phyloP scores from a whole-genome alignment of 1,140 invertebrate genomes.

The Trichonephila clavipes region DNA sequence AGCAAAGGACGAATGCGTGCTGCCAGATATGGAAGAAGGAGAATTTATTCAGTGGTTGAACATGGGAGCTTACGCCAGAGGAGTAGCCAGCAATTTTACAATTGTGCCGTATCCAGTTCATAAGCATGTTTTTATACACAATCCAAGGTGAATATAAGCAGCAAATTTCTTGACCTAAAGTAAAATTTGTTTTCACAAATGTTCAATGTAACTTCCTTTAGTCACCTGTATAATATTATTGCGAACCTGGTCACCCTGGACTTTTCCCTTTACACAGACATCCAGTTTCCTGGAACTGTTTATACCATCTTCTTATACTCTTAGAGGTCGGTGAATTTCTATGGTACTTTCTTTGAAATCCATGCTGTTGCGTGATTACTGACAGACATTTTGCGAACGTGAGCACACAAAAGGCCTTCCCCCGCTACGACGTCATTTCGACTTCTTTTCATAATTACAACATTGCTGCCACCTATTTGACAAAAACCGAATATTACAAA shows the following conservation, averaged over 20 bases:
- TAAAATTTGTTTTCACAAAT: not conserved
- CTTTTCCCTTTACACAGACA: no score
- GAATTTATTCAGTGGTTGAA: slow-evolving; percentile 82
- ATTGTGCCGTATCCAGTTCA: slow-evolving; percentile 77
- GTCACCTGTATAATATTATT: no score
- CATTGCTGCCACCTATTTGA: not conserved
- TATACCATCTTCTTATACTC: no score
- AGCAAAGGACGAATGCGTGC: slow-evolving; percentile 79
- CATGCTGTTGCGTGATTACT: no score
- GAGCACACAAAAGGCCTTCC: no score
- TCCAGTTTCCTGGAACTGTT: no score
- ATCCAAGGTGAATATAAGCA: not conserved
- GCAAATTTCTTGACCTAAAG: not conserved
- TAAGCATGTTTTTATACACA: not conserved
- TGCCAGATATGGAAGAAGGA: slow-evolving; percentile 81
- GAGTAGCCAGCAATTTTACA: slow-evolving; percentile 82
- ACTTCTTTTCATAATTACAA: not conserved
- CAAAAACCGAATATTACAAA: not conserved
- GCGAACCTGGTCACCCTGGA: no score
- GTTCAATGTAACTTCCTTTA: not conserved
- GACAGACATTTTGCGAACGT: no score
- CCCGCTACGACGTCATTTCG: not conserved
- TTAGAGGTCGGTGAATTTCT: no score
- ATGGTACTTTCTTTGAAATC: no score
- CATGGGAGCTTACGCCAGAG: slow-evolving; percentile 84